Percentiles rank a stretch among this genome's conserved stretches.
Evolutionary conservation across 2,113 vertebrate species (phyloP).

Genomic region (Eptatretus burgeri): DNA sequence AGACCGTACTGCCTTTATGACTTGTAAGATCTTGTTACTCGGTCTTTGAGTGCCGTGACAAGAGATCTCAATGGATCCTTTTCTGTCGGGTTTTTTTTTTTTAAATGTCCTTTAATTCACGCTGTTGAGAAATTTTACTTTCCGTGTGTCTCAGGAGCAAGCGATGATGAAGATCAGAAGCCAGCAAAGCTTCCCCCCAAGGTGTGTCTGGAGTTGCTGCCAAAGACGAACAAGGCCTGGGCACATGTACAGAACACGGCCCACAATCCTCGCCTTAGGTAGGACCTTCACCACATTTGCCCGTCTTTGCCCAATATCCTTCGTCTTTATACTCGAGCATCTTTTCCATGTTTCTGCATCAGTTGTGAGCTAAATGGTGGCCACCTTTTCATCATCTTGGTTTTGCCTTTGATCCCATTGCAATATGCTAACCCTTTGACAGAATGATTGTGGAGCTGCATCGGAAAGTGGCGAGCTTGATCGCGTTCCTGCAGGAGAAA

Average conservation of each 20-base stretch:
- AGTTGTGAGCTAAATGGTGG: too few species aligned
- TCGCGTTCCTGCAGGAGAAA: conserved; percentile 86
- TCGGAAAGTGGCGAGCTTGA: conserved; percentile 80
- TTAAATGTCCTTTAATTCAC: too few species aligned
- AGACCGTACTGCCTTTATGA: too few species aligned
- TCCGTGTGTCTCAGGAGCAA: conserved; percentile 28
- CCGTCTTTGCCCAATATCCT: background rate
- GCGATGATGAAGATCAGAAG: conserved; percentile 94
- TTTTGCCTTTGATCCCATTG: background rate
- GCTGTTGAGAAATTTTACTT: too few species aligned
- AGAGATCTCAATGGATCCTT: too few species aligned
- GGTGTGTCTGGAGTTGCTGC: conserved; percentile 67
- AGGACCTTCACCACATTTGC: conserved; percentile 6
- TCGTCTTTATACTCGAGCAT: too few species aligned
- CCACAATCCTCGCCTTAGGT: conserved; percentile 94
- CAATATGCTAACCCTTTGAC: background rate
- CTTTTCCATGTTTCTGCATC: too few species aligned
- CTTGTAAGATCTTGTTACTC: too few species aligned
- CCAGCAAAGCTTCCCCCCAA: conserved; percentile 68
- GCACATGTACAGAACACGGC: conserved; percentile 72
- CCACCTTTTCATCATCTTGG: background rate
- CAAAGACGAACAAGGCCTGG: conserved; percentile 75
- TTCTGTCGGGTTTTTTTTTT: too few species aligned
- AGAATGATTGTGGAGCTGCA: conserved; percentile 97
- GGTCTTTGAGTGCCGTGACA: too few species aligned